Conservation (phyloP, 2,888 invertebrate genomes). For the Amblyjoppa proteus region DNA sequence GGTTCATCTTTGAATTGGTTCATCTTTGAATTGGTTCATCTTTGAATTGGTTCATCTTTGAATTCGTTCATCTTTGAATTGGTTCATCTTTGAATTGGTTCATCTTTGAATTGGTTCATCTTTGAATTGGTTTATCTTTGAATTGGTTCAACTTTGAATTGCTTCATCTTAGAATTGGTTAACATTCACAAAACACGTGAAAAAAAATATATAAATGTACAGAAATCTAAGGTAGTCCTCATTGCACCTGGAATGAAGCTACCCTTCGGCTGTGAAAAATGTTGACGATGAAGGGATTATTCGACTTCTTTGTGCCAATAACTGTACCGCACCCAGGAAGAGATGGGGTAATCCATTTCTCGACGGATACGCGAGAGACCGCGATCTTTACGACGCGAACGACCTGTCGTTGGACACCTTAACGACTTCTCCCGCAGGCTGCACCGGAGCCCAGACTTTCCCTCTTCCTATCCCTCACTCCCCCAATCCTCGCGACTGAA, state of each 20-base stretch:
- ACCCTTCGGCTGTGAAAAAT: not conserved
- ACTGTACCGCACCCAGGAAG: not conserved
- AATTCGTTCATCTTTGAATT: no score
- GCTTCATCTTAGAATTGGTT: no score
- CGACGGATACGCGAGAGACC: slow-evolving; percentile 24
- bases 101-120: no score
- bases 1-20: no score
- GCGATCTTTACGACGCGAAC: slow-evolving; percentile 64
- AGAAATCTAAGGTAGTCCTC: no score
- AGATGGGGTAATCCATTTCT: slow-evolving; percentile 47
- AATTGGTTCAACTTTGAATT: no score
- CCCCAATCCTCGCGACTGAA: slow-evolving; percentile 42
- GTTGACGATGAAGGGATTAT: not conserved
- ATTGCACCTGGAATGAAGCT: not conserved
- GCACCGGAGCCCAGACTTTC: slow-evolving; percentile 28
- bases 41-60: no score
- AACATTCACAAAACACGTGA: no score
- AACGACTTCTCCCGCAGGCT: slow-evolving; percentile 65
- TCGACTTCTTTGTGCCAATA: slow-evolving; percentile 17
- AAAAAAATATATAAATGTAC: no score
- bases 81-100: no score
- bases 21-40: no score
- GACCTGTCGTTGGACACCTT: slow-evolving; percentile 65
- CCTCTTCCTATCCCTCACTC: slow-evolving; percentile 1
- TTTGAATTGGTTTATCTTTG: no score